Evolutionary conservation across 2,888 invertebrate genomes (phyloP), one percentile per base, ranked within the genome.

Genomic region (Torymus tubicola): DNA sequence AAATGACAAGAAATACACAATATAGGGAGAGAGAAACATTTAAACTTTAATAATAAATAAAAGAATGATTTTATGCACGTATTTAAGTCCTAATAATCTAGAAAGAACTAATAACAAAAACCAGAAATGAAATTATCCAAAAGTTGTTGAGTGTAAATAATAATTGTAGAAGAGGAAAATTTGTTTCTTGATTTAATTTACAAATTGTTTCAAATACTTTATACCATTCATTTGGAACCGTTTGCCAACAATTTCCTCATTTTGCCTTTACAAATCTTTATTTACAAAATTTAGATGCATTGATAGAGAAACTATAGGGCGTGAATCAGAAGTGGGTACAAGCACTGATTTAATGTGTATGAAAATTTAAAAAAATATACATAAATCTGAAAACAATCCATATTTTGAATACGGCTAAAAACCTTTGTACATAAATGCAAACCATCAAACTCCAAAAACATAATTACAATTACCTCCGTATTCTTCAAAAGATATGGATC

Each of bases 271-370:
- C 1, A 57, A 69, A 57, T 60, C 60, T 65, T 18, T 72, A 78
- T 78, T 53, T 78, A 78, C 78, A 78, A 65, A 31, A 67, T 42
- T 42, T 70, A 16, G 21, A 68, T n/a, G 68, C 1, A 61, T 61
- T 57, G 21, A 58, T 67, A n/a, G 50, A 57, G 42, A 18, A 73
- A 63, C 18, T 16, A 21, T 21, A 24, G 42, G 53, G 24, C 13
- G 31, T 57, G 61, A 71, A 68, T 50, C 16, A 61, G 31, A 68
- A 18, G 72, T 69, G 55, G 67, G 11, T 12, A 68, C 14, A 67
- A 65, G 55, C 55, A 73, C 16, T 61, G 63, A 73, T 67, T 61
- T 31, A 24, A 57, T 52, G 63, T 68, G 57, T 57, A 61, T 67
- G 42, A 78, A 72, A 71, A 65, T 42, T 50, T 31, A 53, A 68